Evolutionary conservation across 2,113 vertebrate species (phyloP), one percentile per base, ranked within the genome.

Genomic region (Chlorodrepanis virens): DNA sequence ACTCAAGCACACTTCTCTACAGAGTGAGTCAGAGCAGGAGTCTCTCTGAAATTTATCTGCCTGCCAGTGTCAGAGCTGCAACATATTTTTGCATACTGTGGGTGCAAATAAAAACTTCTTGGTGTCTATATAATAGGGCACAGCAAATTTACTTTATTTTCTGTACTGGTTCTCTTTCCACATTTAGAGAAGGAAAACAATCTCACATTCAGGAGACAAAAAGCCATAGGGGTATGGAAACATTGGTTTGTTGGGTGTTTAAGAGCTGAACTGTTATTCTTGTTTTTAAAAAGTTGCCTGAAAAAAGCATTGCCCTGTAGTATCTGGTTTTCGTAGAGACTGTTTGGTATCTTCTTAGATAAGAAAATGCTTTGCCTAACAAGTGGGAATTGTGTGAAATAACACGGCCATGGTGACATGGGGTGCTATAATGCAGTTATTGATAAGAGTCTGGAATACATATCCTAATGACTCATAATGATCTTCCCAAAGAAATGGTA

Each of bases 361-460:
- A 97, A 95, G 77, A 84, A 69, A 92, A 59, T 49, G 19, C 31
- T 88, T 80, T 94, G 56, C 27, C n/a, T 92, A 68, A 60, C 45
- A 49, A 37, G 19, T 18, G 37, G 44, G 40, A 93, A 83, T 74
- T 89, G 70, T 87, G 64, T 95, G 69, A 93, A 88, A 90, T 95
- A 93, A 56, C 53, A 63, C 12, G 44, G 76, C 29, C 44, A 75
- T 83, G 88, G 92, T 89, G 71, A 89, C 86, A 81, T 28, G 24
- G 74, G 19, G 18, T 76, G 29, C 42, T 83, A 74, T 28, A 90
- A 65, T 18, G n/a, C 39, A 63, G 60, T 65, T 95, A 77, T 88
- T 77, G 83, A 75, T 82, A 79, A 68, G n/a, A 78, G 65, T 64
- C 37, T 89, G 94, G 94, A 89, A 64, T 35, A 64, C 64, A 63